Percentiles rank a stretch among this genome's conserved stretches.
phyloP scores from a whole-genome alignment of 2,888 invertebrate genomes.

The Tubulanus polymorphus region DNA sequence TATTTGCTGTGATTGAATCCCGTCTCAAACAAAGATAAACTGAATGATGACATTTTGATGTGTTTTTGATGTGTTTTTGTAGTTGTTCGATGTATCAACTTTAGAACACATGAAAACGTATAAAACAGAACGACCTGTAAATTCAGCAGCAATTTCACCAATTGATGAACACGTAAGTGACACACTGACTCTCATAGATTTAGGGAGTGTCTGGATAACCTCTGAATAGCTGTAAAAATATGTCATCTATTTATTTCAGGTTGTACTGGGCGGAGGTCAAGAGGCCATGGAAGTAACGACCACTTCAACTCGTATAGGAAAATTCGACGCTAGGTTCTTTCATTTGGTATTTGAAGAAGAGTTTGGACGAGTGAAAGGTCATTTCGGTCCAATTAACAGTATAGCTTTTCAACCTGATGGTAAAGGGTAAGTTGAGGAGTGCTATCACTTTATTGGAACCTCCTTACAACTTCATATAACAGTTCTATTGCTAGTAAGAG shows the following conservation, averaged over 20 bases:
- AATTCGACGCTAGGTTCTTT: constrained; percentile 94
- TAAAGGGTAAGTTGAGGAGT: constrained; percentile 61
- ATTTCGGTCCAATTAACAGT: constrained; percentile 99
- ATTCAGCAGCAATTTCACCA: constrained; percentile 96
- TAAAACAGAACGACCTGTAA: constrained; percentile 96
- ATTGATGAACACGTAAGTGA: constrained; percentile 80
- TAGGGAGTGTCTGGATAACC: too few relatives aligned
- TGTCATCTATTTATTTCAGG: constrained; percentile 51
- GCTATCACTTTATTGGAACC: neutral
- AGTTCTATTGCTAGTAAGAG: too few relatives aligned
- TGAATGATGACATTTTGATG: neutral
- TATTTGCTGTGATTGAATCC: too few relatives aligned
- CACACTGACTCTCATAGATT: too few relatives aligned
- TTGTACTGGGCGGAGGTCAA: constrained; percentile 97
- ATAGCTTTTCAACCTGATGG: constrained; percentile 98
- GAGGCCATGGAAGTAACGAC: constrained; percentile 92
- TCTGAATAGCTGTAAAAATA: neutral
- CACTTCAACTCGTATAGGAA: constrained; percentile 64
- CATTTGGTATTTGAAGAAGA: constrained; percentile 95
- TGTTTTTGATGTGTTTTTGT: constrained; percentile 18
- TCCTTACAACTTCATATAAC: too few relatives aligned
- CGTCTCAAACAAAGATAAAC: neutral
- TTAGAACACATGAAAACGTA: constrained; percentile 87
- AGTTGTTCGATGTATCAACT: constrained; percentile 81
- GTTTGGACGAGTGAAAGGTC: constrained; percentile 96